phyloP scores from a whole-genome alignment of 64 coral and sea anemone genomes.

The Catalaphyllia jardinei region DNA sequence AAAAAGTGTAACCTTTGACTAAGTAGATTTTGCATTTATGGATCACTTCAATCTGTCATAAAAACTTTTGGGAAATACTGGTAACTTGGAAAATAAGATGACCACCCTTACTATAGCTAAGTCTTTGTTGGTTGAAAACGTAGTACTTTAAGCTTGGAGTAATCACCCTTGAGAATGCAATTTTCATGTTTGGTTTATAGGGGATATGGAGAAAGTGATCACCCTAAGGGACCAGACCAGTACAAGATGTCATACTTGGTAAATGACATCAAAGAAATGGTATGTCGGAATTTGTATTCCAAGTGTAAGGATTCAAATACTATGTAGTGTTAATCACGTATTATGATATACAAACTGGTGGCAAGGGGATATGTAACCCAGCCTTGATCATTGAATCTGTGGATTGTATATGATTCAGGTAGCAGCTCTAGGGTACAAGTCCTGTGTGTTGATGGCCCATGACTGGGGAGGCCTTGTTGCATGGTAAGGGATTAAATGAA shows the following conservation, averaged over 20 bases:
- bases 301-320: neutral
- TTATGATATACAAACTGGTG: too few relatives aligned
- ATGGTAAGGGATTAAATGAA: slow-evolving; percentile 8
- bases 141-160: too few relatives aligned
- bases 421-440: slow-evolving; percentile 66
- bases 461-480: slow-evolving; percentile 70
- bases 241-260: slow-evolving; percentile 58
- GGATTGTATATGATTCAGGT: slow-evolving; percentile 17
- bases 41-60: too few relatives aligned
- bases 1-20: too few relatives aligned
- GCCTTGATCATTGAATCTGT: neutral
- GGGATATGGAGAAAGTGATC: slow-evolving; percentile 95
- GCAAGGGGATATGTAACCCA: too few relatives aligned
- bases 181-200: slow-evolving; percentile 7
- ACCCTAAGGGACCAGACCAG: slow-evolving; percentile 63
- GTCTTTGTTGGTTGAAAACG: too few relatives aligned
- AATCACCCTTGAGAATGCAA: too few relatives aligned
- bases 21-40: too few relatives aligned
- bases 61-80: too few relatives aligned
- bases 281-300: slow-evolving; percentile 27
- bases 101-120: too few relatives aligned
- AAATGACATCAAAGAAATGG: slow-evolving; percentile 88
- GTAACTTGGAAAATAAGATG: too few relatives aligned
- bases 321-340: too few relatives aligned
- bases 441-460: slow-evolving; percentile 59